phyloP scores from a whole-genome alignment of 2,888 invertebrate species.

The Leptogaster cylindrica region DNA sequence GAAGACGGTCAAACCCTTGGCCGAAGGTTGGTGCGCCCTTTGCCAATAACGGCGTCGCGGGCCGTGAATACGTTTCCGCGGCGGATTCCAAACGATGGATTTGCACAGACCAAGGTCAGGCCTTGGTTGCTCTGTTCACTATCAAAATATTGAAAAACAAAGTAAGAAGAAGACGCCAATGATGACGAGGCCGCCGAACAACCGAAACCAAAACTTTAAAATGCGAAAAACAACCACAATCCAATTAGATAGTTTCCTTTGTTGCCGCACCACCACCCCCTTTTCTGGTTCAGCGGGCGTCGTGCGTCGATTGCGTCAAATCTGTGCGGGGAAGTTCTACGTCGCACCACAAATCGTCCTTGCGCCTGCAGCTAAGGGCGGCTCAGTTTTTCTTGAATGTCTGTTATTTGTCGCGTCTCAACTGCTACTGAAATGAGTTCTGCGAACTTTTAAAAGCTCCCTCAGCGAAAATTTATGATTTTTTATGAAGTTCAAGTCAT shows the following conservation, averaged over 20 bases:
- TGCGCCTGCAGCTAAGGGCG: neutral
- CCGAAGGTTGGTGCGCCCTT: no score
- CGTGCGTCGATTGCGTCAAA: neutral
- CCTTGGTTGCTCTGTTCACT: no score
- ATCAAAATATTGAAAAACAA: no score
- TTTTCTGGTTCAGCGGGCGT: neutral
- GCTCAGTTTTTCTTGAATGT: constrained; percentile 11
- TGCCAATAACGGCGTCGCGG: no score
- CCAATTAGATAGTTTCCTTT: no score
- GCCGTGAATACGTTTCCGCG: no score
- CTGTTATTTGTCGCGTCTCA: constrained; percentile 8
- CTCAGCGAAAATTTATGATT: constrained; percentile 28
- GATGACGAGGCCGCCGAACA: no score
- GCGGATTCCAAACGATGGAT: no score
- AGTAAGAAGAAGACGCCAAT: no score
- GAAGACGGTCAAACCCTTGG: neutral
- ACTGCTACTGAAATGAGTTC: constrained; percentile 19
- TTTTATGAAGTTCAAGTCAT: constrained; percentile 15
- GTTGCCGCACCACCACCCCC: neutral
- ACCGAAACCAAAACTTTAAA: no score
- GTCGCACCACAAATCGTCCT: neutral
- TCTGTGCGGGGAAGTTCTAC: neutral
- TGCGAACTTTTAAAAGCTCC: constrained; percentile 25
- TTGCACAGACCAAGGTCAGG: no score
- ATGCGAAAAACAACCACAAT: constrained; percentile 21